Evolutionary conservation across 2,113 vertebrate genomes (phyloP).

Genomic region (Brachypodius melanocephalos): DNA sequence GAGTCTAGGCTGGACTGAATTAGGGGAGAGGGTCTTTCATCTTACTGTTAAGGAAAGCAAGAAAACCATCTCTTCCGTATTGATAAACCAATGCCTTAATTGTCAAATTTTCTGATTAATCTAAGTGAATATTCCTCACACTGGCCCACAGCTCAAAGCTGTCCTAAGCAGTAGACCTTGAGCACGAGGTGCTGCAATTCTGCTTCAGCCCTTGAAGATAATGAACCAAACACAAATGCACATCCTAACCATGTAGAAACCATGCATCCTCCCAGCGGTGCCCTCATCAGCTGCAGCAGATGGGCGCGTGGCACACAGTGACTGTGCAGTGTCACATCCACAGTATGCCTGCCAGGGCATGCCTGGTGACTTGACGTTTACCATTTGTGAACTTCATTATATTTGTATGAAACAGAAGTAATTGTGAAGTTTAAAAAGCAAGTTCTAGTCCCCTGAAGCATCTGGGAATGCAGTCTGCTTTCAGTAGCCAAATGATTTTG

Average conservation of each 20-base stretch:
- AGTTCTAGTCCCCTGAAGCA: not conserved
- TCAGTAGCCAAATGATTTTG: not conserved
- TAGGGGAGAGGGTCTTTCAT: not conserved
- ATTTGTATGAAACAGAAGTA: not conserved
- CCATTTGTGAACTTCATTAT: not conserved
- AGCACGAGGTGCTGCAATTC: not conserved
- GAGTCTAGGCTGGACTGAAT: not conserved
- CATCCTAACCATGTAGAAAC: not conserved
- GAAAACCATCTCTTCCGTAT: not conserved
- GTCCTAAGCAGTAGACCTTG: not conserved
- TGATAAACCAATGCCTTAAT: not conserved
- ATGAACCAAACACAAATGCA: not conserved
- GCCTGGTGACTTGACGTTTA: not conserved
- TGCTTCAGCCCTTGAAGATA: not conserved
- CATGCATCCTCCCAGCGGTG: not conserved
- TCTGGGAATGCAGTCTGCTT: not conserved
- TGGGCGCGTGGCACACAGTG: not conserved
- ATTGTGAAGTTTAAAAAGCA: not conserved
- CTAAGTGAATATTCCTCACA: not conserved
- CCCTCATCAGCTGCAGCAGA: not conserved
- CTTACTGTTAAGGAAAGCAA: not conserved
- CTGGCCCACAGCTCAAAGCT: not conserved
- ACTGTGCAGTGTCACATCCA: not conserved
- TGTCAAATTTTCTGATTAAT: not conserved
- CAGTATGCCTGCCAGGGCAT: not conserved